These are phyloP conservation scores for Pseudomyrmex pallidus DNA, from an alignment of 1,140 invertebrate genomes.

Conservation along the genomic window DNA sequence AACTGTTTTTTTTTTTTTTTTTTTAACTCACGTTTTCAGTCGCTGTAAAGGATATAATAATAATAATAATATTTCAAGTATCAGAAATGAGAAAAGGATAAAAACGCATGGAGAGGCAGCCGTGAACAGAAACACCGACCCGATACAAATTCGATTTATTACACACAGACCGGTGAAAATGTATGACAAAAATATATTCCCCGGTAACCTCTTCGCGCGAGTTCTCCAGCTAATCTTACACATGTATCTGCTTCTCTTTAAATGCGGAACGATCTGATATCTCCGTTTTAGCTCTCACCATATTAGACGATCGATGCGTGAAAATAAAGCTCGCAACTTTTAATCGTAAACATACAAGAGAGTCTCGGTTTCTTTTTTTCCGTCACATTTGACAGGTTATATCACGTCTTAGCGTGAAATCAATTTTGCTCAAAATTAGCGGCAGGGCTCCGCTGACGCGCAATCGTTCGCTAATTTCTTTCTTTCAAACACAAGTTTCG, in stretches of 20 bases:
- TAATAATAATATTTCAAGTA: neutral
- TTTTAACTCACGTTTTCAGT: neutral
- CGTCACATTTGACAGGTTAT: constrained; percentile 26
- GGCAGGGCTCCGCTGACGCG: neutral
- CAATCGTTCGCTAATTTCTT: neutral
- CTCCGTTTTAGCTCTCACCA: neutral
- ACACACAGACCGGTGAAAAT: neutral
- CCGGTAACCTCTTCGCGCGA: neutral
- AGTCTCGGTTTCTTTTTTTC: neutral
- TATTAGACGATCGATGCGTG: neutral
- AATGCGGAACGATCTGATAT: neutral
- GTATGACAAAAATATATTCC: neutral
- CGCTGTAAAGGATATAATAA: constrained; percentile 9
- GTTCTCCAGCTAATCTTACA: neutral
- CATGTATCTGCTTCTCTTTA: neutral
- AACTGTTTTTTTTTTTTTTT: neutral
- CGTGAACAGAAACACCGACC: neutral
- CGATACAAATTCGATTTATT: constrained; percentile 13
- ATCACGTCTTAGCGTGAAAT: neutral
- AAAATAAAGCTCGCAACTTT: neutral
- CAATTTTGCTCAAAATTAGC: neutral
- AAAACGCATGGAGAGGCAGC: neutral
- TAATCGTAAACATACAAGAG: neutral
- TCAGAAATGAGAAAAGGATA: neutral
- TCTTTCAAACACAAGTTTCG: neutral